Percentiles rank a stretch among this genome's conserved stretches.
Evolutionary conservation across 2,113 vertebrate genomes (phyloP).

Genomic region (Corythaeola cristata): DNA sequence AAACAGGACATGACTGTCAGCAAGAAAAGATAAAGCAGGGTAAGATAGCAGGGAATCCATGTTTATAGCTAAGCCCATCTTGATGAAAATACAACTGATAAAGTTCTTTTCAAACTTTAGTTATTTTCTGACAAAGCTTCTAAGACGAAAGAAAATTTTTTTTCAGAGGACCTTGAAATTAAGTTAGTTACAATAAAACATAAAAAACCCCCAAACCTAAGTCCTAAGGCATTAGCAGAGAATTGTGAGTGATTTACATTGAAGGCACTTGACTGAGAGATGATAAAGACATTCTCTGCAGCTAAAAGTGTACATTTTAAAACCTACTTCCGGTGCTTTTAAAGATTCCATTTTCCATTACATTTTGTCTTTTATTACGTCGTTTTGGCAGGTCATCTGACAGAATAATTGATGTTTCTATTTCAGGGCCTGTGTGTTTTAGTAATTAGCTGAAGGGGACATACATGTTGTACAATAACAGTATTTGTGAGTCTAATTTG

Average conservation of each 20-base stretch:
- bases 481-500: not conserved
- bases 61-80: not conserved
- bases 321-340: not conserved
- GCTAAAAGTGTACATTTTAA: not conserved
- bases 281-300: not conserved
- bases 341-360: not conserved
- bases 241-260: not conserved
- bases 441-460: not conserved
- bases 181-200: not conserved
- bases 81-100: not conserved
- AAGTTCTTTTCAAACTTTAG: no score
- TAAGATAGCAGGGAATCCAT: not conserved
- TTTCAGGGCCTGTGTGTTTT: not conserved
- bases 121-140: not conserved
- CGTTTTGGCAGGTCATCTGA: conserved; percentile 17
- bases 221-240: not conserved
- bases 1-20: not conserved
- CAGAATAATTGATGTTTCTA: conserved; percentile 1
- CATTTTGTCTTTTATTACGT: not conserved
- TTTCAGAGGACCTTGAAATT: not conserved
- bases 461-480: not conserved
- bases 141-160: not conserved
- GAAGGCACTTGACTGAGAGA: not conserved
- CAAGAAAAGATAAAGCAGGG: not conserved
- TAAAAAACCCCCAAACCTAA: not conserved